Conservation (phyloP, 1,140 invertebrate species). For the Halesus radiatus region DNA sequence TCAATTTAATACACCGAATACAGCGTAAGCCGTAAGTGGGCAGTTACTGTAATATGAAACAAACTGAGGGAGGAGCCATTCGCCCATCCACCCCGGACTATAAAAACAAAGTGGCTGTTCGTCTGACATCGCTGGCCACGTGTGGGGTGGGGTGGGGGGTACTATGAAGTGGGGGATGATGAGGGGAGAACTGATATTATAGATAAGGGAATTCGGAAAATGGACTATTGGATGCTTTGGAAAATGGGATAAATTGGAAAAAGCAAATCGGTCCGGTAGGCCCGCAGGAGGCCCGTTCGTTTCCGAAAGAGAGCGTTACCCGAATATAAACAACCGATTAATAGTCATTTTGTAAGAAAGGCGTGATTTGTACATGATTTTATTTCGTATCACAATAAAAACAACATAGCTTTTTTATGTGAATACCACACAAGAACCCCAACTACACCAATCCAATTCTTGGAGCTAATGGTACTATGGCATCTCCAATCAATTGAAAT, state of each 20-base stretch:
- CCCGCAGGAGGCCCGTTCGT: constrained; percentile 3
- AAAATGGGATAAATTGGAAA: constrained; percentile 21
- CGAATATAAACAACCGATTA: constrained; percentile 4
- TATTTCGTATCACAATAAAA: too few relatives aligned
- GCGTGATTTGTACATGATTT: too few relatives aligned
- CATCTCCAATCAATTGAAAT: too few relatives aligned
- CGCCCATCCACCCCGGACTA: constrained; percentile 6
- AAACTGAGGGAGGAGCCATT: not conserved
- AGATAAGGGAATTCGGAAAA: not conserved
- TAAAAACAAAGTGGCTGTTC: constrained; percentile 20
- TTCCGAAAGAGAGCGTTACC: not conserved
- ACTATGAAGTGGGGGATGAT: not conserved
- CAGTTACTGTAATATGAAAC: constrained; percentile 22
- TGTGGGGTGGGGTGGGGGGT: not conserved
- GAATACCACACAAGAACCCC: too few relatives aligned
- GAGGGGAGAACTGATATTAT: not conserved
- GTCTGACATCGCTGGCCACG: constrained; percentile 13
- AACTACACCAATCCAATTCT: too few relatives aligned
- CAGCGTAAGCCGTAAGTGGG: constrained; percentile 10
- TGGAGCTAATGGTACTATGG: too few relatives aligned
- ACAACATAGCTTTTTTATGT: too few relatives aligned
- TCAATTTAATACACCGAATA: constrained; percentile 27
- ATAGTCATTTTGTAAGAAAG: not conserved
- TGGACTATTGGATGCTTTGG: constrained; percentile 10
- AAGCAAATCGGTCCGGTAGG: not conserved